Evolutionary conservation across 2,888 invertebrate species (phyloP), one percentile per base, ranked within the genome.

Genomic region (Hypsopygia costalis): DNA sequence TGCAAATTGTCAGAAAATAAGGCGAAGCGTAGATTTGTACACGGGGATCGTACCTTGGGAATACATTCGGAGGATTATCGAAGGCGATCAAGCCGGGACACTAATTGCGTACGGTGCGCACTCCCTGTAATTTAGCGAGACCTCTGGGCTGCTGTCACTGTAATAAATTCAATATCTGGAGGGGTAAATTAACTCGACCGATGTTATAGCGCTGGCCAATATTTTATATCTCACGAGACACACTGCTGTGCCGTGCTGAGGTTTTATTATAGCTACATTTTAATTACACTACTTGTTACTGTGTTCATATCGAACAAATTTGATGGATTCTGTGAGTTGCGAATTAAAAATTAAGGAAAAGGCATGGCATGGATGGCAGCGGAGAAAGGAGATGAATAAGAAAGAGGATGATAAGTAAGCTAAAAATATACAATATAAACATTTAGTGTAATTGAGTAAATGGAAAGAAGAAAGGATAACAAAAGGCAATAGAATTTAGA

Each of bases 151-250:
- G 43, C 44, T 47, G 47, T 46, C 47, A 43, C 47, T 44, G 56
- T 55, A 56, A 55, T 57, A 55, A 57, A 57, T 57, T 55, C 44
- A 50, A 51, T 52, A 52, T 52, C 48, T 34, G 10, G n/a, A 34
- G 39, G 30, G 11, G 30, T 40, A 8, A 34, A 30, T 21, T 34
- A 30, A 30, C 40, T 34, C 29, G 20, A 20, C 20, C 22, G 34
- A 39, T 33, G 33, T 33, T 25, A 27, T 39, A 2, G 25, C 25
- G 25, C n/a, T 6, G 10, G 4, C 6, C 21, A 12, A 11, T 35
- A 11, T 35, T 22, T 11, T 22, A 35, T 35, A 35, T 11, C 7
- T 25, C 22, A 9, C 6, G 25, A n/a, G 25, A 34, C 25, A 25
- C 25, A 7, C 25, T 7, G 25, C n/a, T n/a, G n/a, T 25, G 25